Evolutionary conservation across 2,888 invertebrate genomes (phyloP).

Genomic region (Podotricha telesiphe): DNA sequence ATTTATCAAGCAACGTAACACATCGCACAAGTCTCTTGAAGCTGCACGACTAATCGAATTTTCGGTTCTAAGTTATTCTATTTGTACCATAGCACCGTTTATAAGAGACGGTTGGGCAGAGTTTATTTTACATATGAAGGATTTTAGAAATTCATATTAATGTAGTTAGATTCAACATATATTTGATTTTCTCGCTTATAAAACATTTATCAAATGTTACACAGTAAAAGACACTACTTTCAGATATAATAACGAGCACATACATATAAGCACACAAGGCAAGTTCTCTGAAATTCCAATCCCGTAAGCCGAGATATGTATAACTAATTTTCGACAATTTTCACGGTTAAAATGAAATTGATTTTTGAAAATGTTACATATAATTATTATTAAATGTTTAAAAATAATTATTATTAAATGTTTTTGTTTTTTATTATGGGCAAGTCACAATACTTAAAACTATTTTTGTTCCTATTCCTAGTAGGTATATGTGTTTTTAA

Average conservation of each 20-base stretch:
- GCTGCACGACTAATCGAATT: conserved; percentile 69
- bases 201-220: conserved; percentile 8
- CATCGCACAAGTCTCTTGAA: conserved; percentile 46
- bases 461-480: too few relatives aligned
- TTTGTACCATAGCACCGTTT: conserved; percentile 60
- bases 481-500: too few relatives aligned
- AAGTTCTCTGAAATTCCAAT: conserved; percentile 39
- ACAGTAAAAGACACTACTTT: conserved; percentile 37
- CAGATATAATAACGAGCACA: conserved; percentile 27
- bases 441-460: too few relatives aligned
- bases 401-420: too few relatives aligned
- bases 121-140: not conserved
- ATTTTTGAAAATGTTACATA: conserved; percentile 35
- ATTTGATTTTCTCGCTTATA: too few relatives aligned
- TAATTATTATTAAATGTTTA: too few relatives aligned
- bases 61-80: conserved; percentile 73
- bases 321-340: conserved; percentile 53
- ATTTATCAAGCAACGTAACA: conserved; percentile 36
- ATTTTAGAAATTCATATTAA: not conserved
- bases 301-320: conserved; percentile 49
- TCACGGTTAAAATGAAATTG: conserved; percentile 46
- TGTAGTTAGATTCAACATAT: too few relatives aligned
- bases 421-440: too few relatives aligned
- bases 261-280: conserved; percentile 26
- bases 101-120: conserved; percentile 42